Percentiles rank a stretch among this genome's conserved stretches.
These are phyloP conservation scores for Ceratina calcarata DNA, from an alignment of 1,140 invertebrate genomes.

Conservation along the genomic window DNA sequence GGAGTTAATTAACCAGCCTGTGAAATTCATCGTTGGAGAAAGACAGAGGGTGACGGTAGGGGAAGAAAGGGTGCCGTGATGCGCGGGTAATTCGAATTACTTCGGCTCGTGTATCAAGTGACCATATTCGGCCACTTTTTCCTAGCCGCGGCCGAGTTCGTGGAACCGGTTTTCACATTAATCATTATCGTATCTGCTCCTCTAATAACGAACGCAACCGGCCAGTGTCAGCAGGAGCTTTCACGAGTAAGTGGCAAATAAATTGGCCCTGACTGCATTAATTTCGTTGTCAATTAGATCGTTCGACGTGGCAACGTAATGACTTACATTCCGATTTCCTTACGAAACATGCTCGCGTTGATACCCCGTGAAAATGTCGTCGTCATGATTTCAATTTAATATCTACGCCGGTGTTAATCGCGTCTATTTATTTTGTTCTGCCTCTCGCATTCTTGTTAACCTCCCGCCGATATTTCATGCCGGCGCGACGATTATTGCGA, in stretches of 20 bases:
- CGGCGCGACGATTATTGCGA: background rate
- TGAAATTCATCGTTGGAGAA: constrained; percentile 49
- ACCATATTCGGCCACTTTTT: constrained; percentile 64
- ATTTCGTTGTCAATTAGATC: constrained; percentile 67
- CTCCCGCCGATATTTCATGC: background rate
- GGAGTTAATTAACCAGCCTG: constrained; percentile 56
- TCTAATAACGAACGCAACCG: constrained; percentile 63
- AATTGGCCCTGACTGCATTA: constrained; percentile 68
- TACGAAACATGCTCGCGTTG: background rate
- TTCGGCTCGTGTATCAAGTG: constrained; percentile 44
- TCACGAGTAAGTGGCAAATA: constrained; percentile 63
- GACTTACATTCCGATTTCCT: constrained; percentile 47
- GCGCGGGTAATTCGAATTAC: constrained; percentile 56
- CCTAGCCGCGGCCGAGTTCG: constrained; percentile 42
- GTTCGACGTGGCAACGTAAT: constrained; percentile 49
- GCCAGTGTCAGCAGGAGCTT: constrained; percentile 58
- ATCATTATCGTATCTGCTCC: constrained; percentile 66
- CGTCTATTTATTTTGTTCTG: too few species aligned
- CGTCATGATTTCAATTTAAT: constrained; percentile 33
- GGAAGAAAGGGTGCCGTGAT: constrained; percentile 39
- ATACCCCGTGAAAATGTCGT: constrained; percentile 31
- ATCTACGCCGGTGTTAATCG: background rate
- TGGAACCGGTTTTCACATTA: constrained; percentile 68
- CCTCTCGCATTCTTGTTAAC: background rate
- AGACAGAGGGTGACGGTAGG: constrained; percentile 1